Base-by-base conservation (phyloP, 1,140 invertebrate species). In the Calosoma granatense region DNA sequence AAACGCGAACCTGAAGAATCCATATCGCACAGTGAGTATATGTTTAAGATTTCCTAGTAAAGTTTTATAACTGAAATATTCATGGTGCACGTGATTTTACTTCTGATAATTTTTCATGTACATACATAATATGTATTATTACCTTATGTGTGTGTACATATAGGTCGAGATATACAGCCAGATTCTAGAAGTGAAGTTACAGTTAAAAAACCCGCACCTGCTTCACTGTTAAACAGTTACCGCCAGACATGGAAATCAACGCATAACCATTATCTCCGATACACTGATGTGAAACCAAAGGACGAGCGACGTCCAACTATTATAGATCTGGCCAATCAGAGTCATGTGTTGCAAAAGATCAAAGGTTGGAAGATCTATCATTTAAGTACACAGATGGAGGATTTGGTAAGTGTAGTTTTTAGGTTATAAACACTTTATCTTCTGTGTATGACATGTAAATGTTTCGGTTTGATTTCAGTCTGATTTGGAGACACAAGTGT, bases 281-380 rank as follows among this genome's bases (percentile, higher is more conserved):
- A 94, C 58, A 81, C 82, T 14, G 94, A 97, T 72, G 90, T 97
- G 1, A 86, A 86, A 68, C 83, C 88, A 0, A 88, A 88, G 64
- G 88, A 93, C 60, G 91, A 94, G 68, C 79, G 87, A 59, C 77
- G 84, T 60, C 83, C 87, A 3, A 87, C 88, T 3, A 84, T 94
- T 1, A 86, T 86, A 66, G 93, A 97, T 74, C 75, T 97, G 61
- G 90, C 92, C 1, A 89, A 88, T 73, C 92, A 96, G 68, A 86
- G 86, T 63, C 83, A 91, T 67, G 87, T 94, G 20, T 72, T 90
- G 58, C 86, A 92, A 63, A 93, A 90, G 74, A 80, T 92, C n/a
- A 89, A 91, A 68, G 94, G 93, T 11, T 98, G 94, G 94, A 97
- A 97, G 76, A 79, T 97, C 22, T 85, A 92, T 77, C 90, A 96